Evolutionary conservation across 92 coral and sea anemone species (phyloP), one percentile per base, ranked within the genome.

Genomic region (Muricea muricata): DNA sequence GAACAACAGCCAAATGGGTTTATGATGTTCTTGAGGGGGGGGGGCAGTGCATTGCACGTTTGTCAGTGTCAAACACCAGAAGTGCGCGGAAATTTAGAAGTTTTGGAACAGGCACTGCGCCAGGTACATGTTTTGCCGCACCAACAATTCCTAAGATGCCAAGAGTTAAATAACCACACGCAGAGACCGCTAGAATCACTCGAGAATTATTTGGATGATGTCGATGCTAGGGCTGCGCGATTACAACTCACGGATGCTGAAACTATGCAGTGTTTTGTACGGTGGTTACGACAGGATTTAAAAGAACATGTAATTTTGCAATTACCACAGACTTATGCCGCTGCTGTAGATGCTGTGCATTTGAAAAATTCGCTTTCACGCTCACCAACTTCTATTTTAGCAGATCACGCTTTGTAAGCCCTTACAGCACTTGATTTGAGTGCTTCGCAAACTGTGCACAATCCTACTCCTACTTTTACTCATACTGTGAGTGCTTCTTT

Each of bases 191-290:
- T 60, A 8, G 84, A 84, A 47, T 26, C 85, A 18, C 58, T 85
- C 11, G 89, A 85, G 47, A 68, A 56, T 17, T 85, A 78, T 57
- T 24, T 85, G 2, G 57, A 45, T 33, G 77, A 77, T 30, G 26
- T 85, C 7, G 56, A 73, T 20, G 52, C 41, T 13, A 60, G 70
- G 21, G 78, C 69, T 18, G 45, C 67, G 20, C 26, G 68, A 24
- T 26, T 85, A 13, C 70, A 76, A 56, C 48, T 85, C 17, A 67
- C 82, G 14, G 83, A 84, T 29, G 12, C 33, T 6, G 73, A 83
- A 9, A 73, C 74, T 20, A 71, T 83, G 82, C 60, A 73, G 23
- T 50, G 75, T 32, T 83, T 83, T 57, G 69, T 83, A 0, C 82
- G 73, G 73, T 82, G 87, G 0, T 37, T 83, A 58, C 74, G 70